These are phyloP conservation scores for Acromyrmex echinatior DNA, from an alignment of 1,140 invertebrate genomes.

Conservation along the genomic window DNA sequence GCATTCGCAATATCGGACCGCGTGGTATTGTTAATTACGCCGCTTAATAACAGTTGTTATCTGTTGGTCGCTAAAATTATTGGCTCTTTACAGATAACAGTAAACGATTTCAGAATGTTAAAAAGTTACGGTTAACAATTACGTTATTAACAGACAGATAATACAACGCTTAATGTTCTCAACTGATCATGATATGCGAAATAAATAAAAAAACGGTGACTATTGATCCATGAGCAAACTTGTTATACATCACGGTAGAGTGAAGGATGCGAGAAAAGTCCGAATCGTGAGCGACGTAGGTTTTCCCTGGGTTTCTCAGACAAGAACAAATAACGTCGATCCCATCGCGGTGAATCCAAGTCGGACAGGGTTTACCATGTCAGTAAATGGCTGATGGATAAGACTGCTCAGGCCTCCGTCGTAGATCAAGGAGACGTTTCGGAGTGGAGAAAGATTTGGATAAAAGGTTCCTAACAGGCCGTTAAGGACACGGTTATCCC, in stretches of 20 bases:
- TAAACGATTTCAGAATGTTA: constrained; percentile 26
- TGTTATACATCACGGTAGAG: background rate
- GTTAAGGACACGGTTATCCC: constrained; percentile 52
- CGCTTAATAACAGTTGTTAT: constrained; percentile 60
- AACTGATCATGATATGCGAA: background rate
- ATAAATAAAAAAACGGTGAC: background rate
- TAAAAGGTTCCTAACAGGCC: constrained; percentile 69
- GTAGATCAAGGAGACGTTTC: constrained; percentile 72
- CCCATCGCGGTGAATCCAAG: constrained; percentile 54
- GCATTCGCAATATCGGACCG: constrained; percentile 24
- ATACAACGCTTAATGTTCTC: constrained; percentile 13
- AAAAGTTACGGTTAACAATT: constrained; percentile 43
- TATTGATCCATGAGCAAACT: constrained; percentile 6
- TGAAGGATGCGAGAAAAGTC: constrained; percentile 25
- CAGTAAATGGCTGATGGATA: constrained; percentile 77
- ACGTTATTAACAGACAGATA: constrained; percentile 12
- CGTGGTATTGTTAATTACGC: constrained; percentile 54
- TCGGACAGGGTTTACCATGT: constrained; percentile 71
- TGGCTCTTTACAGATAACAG: background rate
- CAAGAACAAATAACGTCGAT: constrained; percentile 75
- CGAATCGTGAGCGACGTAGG: constrained; percentile 45
- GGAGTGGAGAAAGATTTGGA: constrained; percentile 68
- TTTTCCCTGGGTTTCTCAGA: constrained; percentile 41
- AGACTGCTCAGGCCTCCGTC: constrained; percentile 69
- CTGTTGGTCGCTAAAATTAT: constrained; percentile 52